Base-by-base conservation (phyloP, 2,888 invertebrate species). In the Synergus umbraculus region DNA sequence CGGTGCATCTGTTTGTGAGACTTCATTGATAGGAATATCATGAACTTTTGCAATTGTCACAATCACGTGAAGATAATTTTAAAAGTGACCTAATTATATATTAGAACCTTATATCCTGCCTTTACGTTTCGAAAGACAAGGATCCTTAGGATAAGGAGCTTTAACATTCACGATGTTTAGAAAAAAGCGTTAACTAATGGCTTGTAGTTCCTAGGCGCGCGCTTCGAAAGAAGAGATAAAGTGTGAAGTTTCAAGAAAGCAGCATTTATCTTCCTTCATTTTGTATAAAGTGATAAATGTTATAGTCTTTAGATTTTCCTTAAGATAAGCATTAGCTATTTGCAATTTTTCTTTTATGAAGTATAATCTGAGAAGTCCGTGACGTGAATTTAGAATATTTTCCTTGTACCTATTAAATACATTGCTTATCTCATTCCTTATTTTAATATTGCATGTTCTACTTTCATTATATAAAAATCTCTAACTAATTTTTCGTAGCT, bases 281-380 rank as follows among this genome's bases (percentile, higher is more conserved):
- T 73, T 37, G n/a, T n/a, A 69, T 73, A 13, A n/a, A 73, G 46
- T 73, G 54, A 54, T 73, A 73, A 73, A 54, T 54, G 46, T 54
- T 54, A 49, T 4, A 12, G 49, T 69, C 54, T 37, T 37, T n/a
- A 73, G 69, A 73, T 73, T 73, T 73, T 73, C 69, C 69, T 73
- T 49, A 29, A 54, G 69, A 69, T 69, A 69, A 49, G 22, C 15
- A 46, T 54, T 69, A 49, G 15, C 4, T 69, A 69, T 69, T 49
- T 49, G 13, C 49, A 15, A 46, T 46, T 69, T 69, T n/a, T 37
- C 9, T 49, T 54, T 73, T 37, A 73, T 54, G 15, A 13, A n/a
- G 43, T 43, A 66, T 60, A 60, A 18, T 22, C 18, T 63, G 3
- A 46, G 18, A 63, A 63, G 4, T 63, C 41, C n/a, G 41, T 66